Conservation (phyloP, 2,113 vertebrate genomes). For the Phylloscopus trochiloides region DNA sequence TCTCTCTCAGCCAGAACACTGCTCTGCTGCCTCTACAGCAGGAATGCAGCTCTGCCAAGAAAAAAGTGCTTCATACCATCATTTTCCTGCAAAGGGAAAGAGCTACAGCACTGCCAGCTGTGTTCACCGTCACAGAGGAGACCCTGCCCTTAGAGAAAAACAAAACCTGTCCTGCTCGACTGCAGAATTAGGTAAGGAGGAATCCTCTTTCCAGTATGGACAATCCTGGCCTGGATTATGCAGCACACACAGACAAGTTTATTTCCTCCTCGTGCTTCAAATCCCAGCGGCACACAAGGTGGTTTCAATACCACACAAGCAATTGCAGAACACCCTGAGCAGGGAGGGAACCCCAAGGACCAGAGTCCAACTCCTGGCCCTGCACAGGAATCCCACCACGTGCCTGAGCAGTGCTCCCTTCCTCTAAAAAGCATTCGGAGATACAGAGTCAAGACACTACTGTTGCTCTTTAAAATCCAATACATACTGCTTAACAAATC, state of each 20-base stretch:
- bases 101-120: neutral
- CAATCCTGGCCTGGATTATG: neutral
- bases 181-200: neutral
- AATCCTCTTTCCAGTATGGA: fast-evolving
- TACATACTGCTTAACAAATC: neutral
- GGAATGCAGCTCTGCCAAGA: neutral
- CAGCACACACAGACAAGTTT: neutral
- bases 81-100: neutral
- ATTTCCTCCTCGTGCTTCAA: neutral
- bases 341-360: neutral
- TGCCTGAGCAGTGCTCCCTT: neutral
- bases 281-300: neutral
- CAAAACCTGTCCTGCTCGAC: neutral
- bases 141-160: neutral
- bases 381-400: neutral
- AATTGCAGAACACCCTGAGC: neutral
- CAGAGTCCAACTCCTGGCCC: neutral
- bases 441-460: neutral
- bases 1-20: neutral
- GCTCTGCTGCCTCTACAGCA: neutral
- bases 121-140: fast-evolving
- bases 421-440: neutral
- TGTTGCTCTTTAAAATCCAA: neutral
- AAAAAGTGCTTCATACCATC: neutral
- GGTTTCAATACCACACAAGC: neutral